Conservation (phyloP, 2,797 vertebrate species). For the Micromesistius poutassou region DNA sequence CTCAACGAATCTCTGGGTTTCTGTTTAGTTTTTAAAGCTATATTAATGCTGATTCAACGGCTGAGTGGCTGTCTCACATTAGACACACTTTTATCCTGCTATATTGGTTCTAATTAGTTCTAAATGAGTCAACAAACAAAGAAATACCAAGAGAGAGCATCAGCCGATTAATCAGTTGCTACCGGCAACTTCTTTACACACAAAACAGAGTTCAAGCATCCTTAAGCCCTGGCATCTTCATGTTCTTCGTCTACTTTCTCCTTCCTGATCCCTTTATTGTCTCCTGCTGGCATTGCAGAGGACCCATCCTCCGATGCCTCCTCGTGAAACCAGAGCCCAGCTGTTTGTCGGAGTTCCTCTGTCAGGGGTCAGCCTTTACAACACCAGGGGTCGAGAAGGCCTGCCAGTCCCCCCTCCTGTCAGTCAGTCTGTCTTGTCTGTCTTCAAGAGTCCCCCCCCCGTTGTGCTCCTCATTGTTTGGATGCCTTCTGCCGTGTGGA, state of each 20-base stretch:
- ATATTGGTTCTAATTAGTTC: no score
- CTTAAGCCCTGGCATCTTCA: no score
- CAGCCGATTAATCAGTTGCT: not conserved
- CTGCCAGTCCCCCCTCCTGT: not conserved
- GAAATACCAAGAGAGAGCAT: no score
- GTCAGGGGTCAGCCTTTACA: not conserved
- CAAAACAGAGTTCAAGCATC: no score
- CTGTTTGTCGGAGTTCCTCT: not conserved
- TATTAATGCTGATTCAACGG: not conserved
- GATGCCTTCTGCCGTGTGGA: not conserved
- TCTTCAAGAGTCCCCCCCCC: not conserved
- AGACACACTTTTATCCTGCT: no score
- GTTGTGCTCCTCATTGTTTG: not conserved
- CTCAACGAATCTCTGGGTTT: not conserved
- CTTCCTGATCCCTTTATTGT: not conserved
- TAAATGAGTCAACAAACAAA: no score
- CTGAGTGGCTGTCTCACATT: not conserved
- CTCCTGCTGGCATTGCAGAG: not conserved
- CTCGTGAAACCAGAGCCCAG: not conserved
- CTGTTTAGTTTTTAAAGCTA: not conserved
- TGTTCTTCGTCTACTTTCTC: no score
- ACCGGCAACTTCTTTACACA: not conserved
- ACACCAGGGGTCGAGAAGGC: not conserved
- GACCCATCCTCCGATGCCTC: not conserved
- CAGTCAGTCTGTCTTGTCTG: no score